Conservation (phyloP, 1,140 invertebrate genomes). For the Antheraea mylitta region DNA sequence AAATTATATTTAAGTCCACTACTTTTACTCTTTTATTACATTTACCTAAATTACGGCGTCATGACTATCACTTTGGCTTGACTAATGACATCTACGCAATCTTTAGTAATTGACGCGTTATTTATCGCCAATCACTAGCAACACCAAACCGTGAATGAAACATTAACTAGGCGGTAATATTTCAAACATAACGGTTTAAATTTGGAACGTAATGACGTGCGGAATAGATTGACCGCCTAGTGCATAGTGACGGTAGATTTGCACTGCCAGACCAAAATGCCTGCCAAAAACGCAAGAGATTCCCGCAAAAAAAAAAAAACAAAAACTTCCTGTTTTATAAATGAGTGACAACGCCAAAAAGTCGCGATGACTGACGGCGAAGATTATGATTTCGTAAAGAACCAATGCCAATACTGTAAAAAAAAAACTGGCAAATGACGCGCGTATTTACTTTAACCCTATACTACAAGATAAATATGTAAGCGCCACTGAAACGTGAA, state of each 20-base stretch:
- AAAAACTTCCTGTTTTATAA: slow-evolving; percentile 40
- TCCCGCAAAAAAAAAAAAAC: slow-evolving; percentile 16
- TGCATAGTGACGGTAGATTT: slow-evolving; percentile 37
- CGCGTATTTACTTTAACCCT: slow-evolving; percentile 22
- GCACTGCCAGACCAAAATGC: slow-evolving; percentile 17
- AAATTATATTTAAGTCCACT: background rate
- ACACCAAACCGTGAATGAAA: slow-evolving; percentile 38
- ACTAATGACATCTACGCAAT: background rate
- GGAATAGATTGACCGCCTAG: slow-evolving; percentile 44
- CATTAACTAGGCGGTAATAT: slow-evolving; percentile 50
- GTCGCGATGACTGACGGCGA: slow-evolving; percentile 41
- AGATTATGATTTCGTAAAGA: slow-evolving; percentile 45
- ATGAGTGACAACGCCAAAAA: slow-evolving; percentile 39
- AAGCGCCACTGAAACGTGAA: slow-evolving; percentile 44
- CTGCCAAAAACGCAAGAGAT: slow-evolving; percentile 25
- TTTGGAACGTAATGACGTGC: slow-evolving; percentile 51
- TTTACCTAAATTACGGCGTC: background rate
- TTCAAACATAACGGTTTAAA: slow-evolving; percentile 55
- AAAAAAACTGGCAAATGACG: slow-evolving; percentile 56
- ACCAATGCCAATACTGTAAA: slow-evolving; percentile 58
- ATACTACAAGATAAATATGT: slow-evolving; percentile 42
- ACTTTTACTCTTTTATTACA: background rate
- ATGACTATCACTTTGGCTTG: background rate
- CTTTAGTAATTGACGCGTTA: slow-evolving; percentile 18
- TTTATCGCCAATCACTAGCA: slow-evolving; percentile 23